A percentile compares a stretch with the other conserved stretches of the same genome.
phyloP scores from a whole-genome alignment of 2,797 vertebrate genomes.

The Muraenolepis orangiensis region DNA sequence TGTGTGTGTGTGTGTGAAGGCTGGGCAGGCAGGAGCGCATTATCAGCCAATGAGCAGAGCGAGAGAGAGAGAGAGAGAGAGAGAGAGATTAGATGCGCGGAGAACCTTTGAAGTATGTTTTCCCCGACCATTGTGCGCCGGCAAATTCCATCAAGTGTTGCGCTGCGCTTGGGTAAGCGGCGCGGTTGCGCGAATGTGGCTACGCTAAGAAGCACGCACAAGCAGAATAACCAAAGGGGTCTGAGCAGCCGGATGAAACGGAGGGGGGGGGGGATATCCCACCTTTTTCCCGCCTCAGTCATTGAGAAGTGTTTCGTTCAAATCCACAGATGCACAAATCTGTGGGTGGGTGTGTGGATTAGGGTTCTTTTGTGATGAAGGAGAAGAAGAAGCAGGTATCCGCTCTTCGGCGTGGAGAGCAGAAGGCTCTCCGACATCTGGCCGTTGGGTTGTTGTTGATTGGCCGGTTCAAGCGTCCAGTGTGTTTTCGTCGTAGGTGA shows the following conservation, averaged over 20 bases:
- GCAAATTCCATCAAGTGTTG: conserved; percentile 74
- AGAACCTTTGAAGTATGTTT: conserved; percentile 73
- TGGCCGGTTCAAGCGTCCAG: no score
- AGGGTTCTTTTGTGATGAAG: conserved; percentile 9
- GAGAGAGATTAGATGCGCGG: conserved; percentile 71
- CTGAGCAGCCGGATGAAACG: conserved; percentile 66
- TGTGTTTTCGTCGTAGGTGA: neutral
- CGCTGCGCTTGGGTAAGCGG: conserved; percentile 62
- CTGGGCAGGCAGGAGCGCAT: conserved; percentile 69
- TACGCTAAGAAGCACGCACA: conserved; percentile 43
- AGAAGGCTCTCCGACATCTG: neutral
- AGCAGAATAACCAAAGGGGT: conserved; percentile 42
- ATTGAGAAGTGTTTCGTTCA: conserved; percentile 46
- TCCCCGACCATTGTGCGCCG: conserved; percentile 62
- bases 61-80: conserved; percentile 68
- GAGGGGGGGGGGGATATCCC: conserved; percentile 51
- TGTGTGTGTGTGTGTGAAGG: no score
- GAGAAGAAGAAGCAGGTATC: neutral
- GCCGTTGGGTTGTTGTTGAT: neutral
- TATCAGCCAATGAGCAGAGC: conserved; percentile 67
- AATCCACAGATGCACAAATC: conserved; percentile 40
- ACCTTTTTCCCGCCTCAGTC: conserved; percentile 59
- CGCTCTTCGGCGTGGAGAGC: conserved; percentile 1
- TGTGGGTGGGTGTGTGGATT: conserved; percentile 36
- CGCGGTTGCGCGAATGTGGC: conserved; percentile 60